Evolutionary conservation across 2,797 vertebrate genomes (phyloP).

Genomic region (Leuciscus waleckii): DNA sequence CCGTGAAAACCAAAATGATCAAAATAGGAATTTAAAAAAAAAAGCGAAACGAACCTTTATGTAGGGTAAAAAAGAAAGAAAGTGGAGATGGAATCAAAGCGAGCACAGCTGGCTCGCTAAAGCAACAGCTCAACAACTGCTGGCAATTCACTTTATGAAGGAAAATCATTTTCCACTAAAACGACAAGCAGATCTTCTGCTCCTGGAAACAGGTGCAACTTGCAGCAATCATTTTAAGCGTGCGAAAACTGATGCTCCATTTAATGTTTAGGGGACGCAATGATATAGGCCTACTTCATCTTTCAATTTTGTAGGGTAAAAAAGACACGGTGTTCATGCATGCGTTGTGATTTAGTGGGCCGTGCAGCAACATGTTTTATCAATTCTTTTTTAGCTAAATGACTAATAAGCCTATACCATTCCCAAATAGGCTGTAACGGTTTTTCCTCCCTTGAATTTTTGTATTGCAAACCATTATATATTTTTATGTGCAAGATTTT

Average conservation of each 20-base stretch:
- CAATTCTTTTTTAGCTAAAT: too few relatives aligned
- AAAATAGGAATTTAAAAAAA: not conserved
- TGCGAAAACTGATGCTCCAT: not conserved
- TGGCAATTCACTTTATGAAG: conserved; percentile 21
- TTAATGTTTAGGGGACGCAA: not conserved
- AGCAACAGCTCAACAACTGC: conserved; percentile 5
- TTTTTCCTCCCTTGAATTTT: not conserved
- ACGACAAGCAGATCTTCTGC: conserved; percentile 72
- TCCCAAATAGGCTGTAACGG: not conserved
- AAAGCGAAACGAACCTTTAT: not conserved
- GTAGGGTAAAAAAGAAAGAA: not conserved
- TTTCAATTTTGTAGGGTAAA: not conserved
- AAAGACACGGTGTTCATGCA: not conserved
- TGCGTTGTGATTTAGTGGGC: not conserved
- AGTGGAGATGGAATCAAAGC: not conserved
- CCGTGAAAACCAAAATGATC: not conserved
- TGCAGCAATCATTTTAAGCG: not conserved
- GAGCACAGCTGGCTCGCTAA: conserved; percentile 14
- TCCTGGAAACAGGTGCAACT: conserved; percentile 43
- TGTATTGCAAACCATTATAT: not conserved
- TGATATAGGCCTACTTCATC: not conserved
- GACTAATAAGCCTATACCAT: not conserved
- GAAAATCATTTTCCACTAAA: conserved; percentile 29
- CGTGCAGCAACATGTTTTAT: not conserved
- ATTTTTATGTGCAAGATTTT: not conserved